Conservation (phyloP, 1,140 invertebrate species). For the Cydia fagiglandana region DNA sequence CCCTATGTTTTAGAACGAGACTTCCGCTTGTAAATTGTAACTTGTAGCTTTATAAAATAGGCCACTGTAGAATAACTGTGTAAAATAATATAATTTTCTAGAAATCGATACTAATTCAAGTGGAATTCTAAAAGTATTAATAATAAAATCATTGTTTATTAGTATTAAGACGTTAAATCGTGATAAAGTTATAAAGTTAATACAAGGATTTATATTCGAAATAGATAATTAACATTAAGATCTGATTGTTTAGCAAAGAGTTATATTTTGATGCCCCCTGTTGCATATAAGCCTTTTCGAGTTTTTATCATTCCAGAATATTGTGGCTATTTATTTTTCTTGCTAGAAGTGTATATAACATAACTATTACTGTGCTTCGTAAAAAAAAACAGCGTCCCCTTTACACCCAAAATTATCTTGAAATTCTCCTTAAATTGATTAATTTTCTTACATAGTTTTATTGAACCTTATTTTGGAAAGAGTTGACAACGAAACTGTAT, state of each 20-base stretch:
- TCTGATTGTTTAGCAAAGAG: slow-evolving; percentile 24
- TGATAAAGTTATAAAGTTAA: slow-evolving; percentile 59
- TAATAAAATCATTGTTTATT: slow-evolving; percentile 60
- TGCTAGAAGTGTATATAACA: not conserved
- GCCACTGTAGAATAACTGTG: slow-evolving; percentile 46
- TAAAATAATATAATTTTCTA: slow-evolving; percentile 47
- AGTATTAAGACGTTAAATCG: slow-evolving; percentile 63
- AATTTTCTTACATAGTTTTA: too few species aligned
- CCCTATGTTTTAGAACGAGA: too few species aligned
- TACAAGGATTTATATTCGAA: slow-evolving; percentile 52
- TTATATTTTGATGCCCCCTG: slow-evolving; percentile 51
- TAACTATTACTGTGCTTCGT: not conserved
- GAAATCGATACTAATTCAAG: slow-evolving; percentile 47
- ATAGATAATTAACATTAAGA: slow-evolving; percentile 41
- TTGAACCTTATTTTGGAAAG: too few species aligned
- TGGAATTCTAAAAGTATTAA: slow-evolving; percentile 58
- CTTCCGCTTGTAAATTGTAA: too few species aligned
- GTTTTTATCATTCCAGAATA: not conserved
- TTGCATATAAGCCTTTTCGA: slow-evolving; percentile 33
- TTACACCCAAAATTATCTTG: not conserved
- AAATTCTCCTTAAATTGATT: not conserved
- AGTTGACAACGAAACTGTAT: too few species aligned
- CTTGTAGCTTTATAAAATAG: too few species aligned
- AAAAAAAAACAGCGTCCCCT: not conserved
- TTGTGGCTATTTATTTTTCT: not conserved